Conservation (phyloP, 2,888 invertebrate species). For the Cephus sareptanus region DNA sequence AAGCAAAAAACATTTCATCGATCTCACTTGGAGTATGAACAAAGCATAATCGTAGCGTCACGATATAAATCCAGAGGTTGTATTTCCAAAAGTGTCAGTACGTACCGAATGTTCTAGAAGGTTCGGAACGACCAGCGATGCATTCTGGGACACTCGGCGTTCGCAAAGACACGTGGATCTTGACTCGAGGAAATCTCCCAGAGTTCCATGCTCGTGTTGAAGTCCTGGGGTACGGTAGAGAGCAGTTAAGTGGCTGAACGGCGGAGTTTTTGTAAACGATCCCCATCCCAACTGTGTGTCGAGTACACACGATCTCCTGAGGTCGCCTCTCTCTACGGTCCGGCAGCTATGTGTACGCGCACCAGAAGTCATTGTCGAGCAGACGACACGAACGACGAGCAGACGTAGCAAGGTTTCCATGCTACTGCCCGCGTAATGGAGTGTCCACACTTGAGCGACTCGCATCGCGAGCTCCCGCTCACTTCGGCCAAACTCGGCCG, state of each 20-base stretch:
- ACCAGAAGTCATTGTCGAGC: not conserved
- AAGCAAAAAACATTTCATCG: not conserved
- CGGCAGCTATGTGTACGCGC: slow-evolving; percentile 8
- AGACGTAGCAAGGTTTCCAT: slow-evolving; percentile 12
- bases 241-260: slow-evolving; percentile 22
- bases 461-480: slow-evolving; percentile 9
- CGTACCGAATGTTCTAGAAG: not conserved
- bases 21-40: not conserved
- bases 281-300: slow-evolving; percentile 30
- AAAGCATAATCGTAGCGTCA: not conserved
- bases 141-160: not conserved
- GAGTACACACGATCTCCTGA: slow-evolving; percentile 28
- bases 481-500: not conserved
- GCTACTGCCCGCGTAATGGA: slow-evolving; percentile 51
- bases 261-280: slow-evolving; percentile 48
- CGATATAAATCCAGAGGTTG: not conserved
- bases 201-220: not conserved
- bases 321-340: not conserved
- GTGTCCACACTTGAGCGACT: slow-evolving; percentile 34
- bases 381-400: not conserved
- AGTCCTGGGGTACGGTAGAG: slow-evolving; percentile 4
- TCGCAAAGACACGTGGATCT: not conserved
- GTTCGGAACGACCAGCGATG: not conserved
- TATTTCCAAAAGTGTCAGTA: not conserved
- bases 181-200: not conserved